phyloP scores from a whole-genome alignment of 2,113 vertebrate species.

The Nettapus auritus region DNA sequence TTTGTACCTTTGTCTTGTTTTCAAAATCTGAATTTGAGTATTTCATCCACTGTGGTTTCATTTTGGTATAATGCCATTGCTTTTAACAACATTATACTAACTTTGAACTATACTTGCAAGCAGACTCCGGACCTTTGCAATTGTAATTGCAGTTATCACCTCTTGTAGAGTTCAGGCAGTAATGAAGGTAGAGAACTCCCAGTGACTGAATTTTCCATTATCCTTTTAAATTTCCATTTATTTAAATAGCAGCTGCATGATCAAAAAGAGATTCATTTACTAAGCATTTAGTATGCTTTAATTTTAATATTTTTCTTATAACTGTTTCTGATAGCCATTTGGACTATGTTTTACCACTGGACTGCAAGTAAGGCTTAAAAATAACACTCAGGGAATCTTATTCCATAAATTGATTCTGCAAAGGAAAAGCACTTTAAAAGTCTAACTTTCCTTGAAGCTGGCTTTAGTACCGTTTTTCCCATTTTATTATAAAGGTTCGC shows the following conservation, averaged over 20 bases:
- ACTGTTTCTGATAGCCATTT: neutral
- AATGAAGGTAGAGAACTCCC: neutral
- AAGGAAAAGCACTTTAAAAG: neutral
- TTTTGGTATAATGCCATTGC: neutral
- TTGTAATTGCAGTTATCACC: neutral
- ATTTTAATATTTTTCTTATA: neutral
- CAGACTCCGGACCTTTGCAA: neutral
- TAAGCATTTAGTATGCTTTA: neutral
- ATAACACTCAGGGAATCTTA: neutral
- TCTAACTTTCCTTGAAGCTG: neutral
- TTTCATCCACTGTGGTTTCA: neutral
- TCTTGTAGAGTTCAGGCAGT: neutral
- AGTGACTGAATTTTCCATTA: neutral
- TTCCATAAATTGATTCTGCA: neutral
- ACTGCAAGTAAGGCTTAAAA: neutral
- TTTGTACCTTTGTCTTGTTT: fast-evolving
- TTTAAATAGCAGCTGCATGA: neutral
- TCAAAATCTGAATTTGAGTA: neutral
- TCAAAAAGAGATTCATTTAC: neutral
- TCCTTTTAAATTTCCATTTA: neutral
- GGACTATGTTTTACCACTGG: neutral
- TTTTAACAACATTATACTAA: neutral
- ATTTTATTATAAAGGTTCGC: neutral
- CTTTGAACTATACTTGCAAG: neutral
- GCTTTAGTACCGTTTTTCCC: neutral